These are phyloP conservation scores for Strigops habroptila DNA, from an alignment of 2,113 vertebrate species.

Conservation along the genomic window DNA sequence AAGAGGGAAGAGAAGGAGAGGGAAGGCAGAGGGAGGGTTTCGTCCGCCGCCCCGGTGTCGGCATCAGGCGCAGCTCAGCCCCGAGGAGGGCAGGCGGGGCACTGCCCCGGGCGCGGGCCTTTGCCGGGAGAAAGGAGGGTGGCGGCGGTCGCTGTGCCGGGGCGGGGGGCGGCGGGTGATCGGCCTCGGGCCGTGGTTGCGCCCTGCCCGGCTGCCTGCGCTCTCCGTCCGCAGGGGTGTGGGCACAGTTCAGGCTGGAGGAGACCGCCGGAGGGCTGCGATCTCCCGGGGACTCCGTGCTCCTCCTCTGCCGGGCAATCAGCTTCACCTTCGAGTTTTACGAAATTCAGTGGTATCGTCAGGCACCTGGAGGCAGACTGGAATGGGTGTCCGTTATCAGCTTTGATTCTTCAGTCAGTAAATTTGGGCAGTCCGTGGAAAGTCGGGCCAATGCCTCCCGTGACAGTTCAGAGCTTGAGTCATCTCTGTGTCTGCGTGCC, in stretches of 20 bases:
- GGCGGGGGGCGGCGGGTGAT: neutral
- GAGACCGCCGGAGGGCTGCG: neutral
- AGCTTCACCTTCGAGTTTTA: neutral
- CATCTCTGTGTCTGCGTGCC: rapidly evolving
- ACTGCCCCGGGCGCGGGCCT: neutral
- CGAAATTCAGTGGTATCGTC: neutral
- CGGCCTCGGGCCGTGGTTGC: no score
- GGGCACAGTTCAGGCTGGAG: neutral
- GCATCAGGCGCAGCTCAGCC: neutral
- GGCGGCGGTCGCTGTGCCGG: no score
- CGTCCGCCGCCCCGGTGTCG: neutral
- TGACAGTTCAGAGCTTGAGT: rapidly evolving
- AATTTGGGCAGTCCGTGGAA: neutral
- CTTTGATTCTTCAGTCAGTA: neutral
- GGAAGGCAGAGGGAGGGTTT: neutral
- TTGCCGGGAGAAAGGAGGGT: neutral
- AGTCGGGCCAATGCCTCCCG: neutral
- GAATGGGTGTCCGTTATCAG: neutral
- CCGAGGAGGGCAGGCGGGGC: no score
- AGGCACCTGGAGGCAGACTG: rapidly evolving
- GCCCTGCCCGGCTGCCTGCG: neutral
- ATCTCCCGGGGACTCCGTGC: neutral
- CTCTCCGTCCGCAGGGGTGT: neutral
- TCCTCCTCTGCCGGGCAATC: neutral
- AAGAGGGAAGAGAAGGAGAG: neutral